phyloP scores from a whole-genome alignment of 2,113 vertebrate species.

The Mastomys coucha region DNA sequence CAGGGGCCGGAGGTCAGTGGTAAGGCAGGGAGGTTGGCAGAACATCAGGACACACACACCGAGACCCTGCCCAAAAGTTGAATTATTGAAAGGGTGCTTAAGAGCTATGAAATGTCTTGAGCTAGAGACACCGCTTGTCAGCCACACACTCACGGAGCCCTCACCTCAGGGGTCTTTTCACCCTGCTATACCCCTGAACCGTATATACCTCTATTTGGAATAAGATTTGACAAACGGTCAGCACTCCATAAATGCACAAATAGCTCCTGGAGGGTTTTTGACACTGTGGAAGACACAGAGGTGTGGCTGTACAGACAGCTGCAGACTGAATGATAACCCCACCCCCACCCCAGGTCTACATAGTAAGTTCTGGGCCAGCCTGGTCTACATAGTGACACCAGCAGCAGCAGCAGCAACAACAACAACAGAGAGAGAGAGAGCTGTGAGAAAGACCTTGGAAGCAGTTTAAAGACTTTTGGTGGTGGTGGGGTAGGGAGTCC shows the following conservation, averaged over 20 bases:
- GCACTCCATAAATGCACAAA: neutral
- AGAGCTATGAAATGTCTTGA: neutral
- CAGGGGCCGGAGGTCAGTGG: neutral
- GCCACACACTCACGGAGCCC: neutral
- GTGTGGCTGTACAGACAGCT: neutral
- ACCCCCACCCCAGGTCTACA: neutral
- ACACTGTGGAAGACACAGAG: neutral
- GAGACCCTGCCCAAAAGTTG: neutral
- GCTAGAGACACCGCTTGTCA: neutral
- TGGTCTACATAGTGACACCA: neutral
- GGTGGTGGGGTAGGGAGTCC: neutral
- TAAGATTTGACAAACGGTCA: neutral
- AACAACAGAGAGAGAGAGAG: neutral
- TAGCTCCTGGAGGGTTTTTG: neutral
- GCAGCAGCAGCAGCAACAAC: no score
- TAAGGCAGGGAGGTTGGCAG: neutral
- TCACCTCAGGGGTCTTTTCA: neutral
- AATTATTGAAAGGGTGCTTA: neutral
- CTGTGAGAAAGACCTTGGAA: neutral
- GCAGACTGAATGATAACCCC: neutral
- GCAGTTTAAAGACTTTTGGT: neutral
- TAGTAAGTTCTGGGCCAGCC: neutral
- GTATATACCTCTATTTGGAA: neutral
- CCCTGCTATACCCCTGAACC: neutral
- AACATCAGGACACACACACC: neutral